Evolutionary conservation across 2,888 invertebrate genomes (phyloP).

Genomic region (Macrophya annulata): DNA sequence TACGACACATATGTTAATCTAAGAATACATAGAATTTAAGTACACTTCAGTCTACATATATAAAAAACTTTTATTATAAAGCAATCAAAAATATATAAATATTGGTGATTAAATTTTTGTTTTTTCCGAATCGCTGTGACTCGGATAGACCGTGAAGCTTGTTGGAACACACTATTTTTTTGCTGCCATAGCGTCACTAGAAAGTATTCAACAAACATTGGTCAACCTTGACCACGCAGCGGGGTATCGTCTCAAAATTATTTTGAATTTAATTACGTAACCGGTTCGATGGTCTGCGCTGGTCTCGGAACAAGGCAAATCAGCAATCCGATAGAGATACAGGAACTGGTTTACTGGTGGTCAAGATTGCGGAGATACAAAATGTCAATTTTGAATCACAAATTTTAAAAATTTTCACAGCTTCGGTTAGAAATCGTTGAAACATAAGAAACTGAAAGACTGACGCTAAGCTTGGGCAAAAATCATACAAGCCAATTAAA

Average conservation of each 20-base stretch:
- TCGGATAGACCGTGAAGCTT: not conserved
- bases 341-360: not conserved
- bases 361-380: not conserved
- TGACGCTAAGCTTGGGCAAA: constrained; percentile 1
- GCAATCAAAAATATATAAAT: not conserved
- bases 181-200: not conserved
- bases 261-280: not conserved
- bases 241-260: not conserved
- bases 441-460: not conserved
- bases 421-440: not conserved
- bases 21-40: not conserved
- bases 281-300: not conserved
- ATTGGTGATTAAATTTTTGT: not conserved
- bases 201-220: no score
- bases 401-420: not conserved
- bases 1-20: not conserved
- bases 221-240: no score
- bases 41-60: not conserved
- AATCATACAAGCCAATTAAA: not conserved
- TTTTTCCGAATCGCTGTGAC: not conserved
- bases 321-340: not conserved
- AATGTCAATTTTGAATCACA: not conserved
- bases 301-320: not conserved
- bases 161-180: not conserved
- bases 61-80: not conserved